phyloP scores from a whole-genome alignment of 2,888 invertebrate species.

The Trissoscelio sp. region DNA sequence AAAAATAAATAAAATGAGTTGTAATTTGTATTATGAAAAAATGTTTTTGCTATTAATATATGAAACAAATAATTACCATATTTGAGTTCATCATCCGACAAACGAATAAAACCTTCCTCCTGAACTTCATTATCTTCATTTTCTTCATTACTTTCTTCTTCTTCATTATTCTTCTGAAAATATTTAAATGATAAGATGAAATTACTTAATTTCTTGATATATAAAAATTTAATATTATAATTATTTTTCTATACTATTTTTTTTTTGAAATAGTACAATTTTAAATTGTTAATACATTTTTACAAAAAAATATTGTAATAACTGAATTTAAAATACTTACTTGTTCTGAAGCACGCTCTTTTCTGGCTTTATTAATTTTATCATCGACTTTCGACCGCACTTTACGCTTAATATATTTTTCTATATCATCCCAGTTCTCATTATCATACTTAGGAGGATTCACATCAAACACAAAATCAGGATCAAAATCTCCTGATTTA shows the following conservation, averaged over 20 bases:
- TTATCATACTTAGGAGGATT: conserved; percentile 91
- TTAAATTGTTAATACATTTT: background rate
- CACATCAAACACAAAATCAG: conserved; percentile 92
- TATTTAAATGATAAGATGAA: background rate
- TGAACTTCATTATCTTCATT: conserved; percentile 71
- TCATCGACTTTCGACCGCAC: conserved; percentile 93
- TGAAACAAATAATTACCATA: conserved; percentile 74
- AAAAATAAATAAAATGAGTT: no score
- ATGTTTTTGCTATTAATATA: no score
- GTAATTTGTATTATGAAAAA: no score
- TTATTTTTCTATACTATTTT: no score
- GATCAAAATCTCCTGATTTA: conserved; percentile 90
- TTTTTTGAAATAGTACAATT: no score
- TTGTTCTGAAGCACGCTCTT: conserved; percentile 83
- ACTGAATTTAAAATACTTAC: conserved; percentile 72
- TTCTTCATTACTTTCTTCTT: conserved; percentile 78
- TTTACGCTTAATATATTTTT: conserved; percentile 91
- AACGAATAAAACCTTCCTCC: conserved; percentile 69
- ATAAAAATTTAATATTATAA: background rate
- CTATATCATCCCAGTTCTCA: conserved; percentile 92
- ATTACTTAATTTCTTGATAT: background rate
- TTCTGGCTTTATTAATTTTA: conserved; percentile 88
- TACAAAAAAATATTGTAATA: background rate
- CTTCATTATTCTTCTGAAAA: conserved; percentile 11
- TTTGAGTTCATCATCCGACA: conserved; percentile 78